Evolutionary conservation across 2,797 vertebrate genomes (phyloP), one percentile per base, ranked within the genome.

Genomic region (Pipistrellus kuhlii): DNA sequence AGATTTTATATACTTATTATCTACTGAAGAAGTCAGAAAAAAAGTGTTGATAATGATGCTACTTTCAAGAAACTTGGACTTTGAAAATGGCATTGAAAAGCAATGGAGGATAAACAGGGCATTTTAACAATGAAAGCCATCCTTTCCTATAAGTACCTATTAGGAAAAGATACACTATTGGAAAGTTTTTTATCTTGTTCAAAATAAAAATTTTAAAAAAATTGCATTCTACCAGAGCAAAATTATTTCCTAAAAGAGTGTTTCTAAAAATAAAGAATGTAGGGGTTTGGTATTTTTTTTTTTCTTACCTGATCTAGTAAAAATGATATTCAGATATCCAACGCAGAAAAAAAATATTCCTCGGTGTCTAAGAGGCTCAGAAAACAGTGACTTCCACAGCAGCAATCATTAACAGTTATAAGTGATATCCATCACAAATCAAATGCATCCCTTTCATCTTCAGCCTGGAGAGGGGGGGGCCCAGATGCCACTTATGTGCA

Each of bases 141-240:
- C 35, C 15, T 59, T 87, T 57, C 8, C 30, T 9, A 14, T 81
- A 32, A 80, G 13, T 30, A 6, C 7, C 8, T 66, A 55, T 53
- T 18, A 32, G 15, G 18, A 23, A 11, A 64, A 71, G 30, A 81
- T 46, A 17, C 32, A 53, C 35, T 41, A 8, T 41, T 59, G 3
- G 85, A 59, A 84, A 90, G 68, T 23, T 77, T 90, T 85, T 93
- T 18, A 51, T 82, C 25, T 30, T 88, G n/a, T 57, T 86, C 2
- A 66, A 32, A 38, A 3, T 15, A 80, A 51, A 91, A 88, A 68
- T 68, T 48, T 48, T 17, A 17, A 81, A 95, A 90, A 38, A 15
- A 32, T 48, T 75, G 2, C 3, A 51, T 27, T 59, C 64, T 90
- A 86, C 44, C 21, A 25, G 1, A 48, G 82, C 55, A 8, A n/a